A percentile compares a stretch with the other conserved stretches of the same genome.
Conservation (phyloP, 64 coral and sea anemone genomes). For the Montipora capricornis region DNA sequence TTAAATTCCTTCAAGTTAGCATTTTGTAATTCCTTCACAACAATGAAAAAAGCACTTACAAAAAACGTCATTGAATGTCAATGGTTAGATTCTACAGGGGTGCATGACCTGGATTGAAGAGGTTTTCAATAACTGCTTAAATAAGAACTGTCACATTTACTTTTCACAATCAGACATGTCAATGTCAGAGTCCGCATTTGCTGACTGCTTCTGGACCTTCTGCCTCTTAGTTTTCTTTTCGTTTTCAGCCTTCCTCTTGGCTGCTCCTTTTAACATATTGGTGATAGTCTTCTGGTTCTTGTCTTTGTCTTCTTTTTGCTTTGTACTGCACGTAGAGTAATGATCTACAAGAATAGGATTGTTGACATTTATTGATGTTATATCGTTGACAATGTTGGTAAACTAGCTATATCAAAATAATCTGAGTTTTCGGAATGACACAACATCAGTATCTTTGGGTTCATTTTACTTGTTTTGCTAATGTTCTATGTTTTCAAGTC, state of each 20-base stretch:
- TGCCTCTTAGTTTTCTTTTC: background rate
- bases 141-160: background rate
- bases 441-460: constrained; percentile 43
- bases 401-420: background rate
- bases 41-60: background rate
- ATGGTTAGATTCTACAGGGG: background rate
- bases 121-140: background rate
- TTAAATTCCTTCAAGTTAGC: no score
- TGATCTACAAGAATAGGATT: constrained; percentile 4
- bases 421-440: background rate
- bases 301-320: background rate
- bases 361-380: background rate
- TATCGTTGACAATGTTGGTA: no score
- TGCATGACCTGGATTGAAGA: background rate
- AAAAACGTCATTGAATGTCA: constrained; percentile 22
- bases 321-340: constrained; percentile 25
- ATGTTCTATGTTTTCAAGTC: background rate
- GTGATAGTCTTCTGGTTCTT: background rate
- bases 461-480: background rate
- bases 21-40: background rate
- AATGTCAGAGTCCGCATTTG: background rate
- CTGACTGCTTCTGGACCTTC: background rate
- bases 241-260: background rate
- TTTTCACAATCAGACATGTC: background rate
- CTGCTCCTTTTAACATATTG: background rate